Base-by-base conservation (phyloP, 37 sponge, comb jelly and placozoan genomes). In the Corticium candelabrum region DNA sequence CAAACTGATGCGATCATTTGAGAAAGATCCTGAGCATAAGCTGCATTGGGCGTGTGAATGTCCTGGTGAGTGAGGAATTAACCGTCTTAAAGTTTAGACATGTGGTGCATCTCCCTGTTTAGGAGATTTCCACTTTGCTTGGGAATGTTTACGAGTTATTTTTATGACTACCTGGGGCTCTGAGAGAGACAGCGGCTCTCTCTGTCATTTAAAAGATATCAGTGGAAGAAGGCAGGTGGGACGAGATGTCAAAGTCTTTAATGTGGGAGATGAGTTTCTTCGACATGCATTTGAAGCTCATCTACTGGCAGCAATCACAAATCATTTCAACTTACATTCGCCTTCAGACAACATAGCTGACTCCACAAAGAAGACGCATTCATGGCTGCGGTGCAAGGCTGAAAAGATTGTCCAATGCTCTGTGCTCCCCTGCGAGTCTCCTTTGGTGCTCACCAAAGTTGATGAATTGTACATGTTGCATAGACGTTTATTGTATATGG, bases 21-120 rank as follows among this genome's bases (percentile, higher is more conserved):
- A 74, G 74, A 35, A 36, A 41, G 33, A 7, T 73, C n/a, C 74
- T 37, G 7, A 33, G 40, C 11, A 32, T 2, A 39, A 57, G 21
- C 76, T 81, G 72, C 1, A 1, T 15, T 81, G 82, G 82, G 82
- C 38, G 27, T 1, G 5, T 39, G 82, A 81, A 75, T 39, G 40
- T 21, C 82, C 82, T 67, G 80, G 80, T 79, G 69, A 70, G 3
- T 76, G 40, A n/a, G n/a, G n/a, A n/a, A n/a, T n/a, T n/a, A n/a
- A n/a, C n/a, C n/a, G n/a, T n/a, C 33, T 3, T 34, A n/a, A 15
- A 3, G 37, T 2, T 30, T 27, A 39, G 3, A 3, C 27, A 77
- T 3, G 38, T 30, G 2, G 11, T 15, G 7, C 1, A 34, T 3
- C 3, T 67, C 35, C 2, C 7, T 50, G n/a, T n/a, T n/a, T n/a